These are phyloP conservation scores for Eristalis pertinax DNA, from an alignment of 2,888 invertebrate genomes.

Conservation along the genomic window DNA sequence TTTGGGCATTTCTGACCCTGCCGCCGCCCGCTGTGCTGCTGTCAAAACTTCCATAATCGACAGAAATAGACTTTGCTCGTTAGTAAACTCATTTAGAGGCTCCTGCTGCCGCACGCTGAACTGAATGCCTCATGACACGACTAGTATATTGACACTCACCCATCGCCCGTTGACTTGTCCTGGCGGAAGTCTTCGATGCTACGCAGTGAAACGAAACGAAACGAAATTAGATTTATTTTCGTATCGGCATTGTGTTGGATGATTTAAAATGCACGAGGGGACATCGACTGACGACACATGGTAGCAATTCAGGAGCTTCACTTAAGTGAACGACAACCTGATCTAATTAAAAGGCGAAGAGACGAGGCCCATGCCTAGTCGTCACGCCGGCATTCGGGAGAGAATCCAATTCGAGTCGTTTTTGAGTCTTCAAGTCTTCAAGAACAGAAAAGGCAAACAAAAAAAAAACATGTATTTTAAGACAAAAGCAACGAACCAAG, in stretches of 20 bases:
- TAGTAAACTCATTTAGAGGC: slow-evolving; percentile 14
- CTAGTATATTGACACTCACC: background rate
- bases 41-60: slow-evolving; percentile 38
- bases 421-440: background rate
- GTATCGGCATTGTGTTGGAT: background rate
- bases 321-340: background rate
- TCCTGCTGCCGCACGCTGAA: background rate
- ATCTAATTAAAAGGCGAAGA: background rate
- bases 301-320: background rate
- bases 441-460: background rate
- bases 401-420: background rate
- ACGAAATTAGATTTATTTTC: background rate
- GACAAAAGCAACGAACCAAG: slow-evolving; percentile 26
- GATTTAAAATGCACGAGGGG: background rate
- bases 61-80: slow-evolving; percentile 36
- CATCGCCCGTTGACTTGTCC: background rate
- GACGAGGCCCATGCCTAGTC: background rate
- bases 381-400: background rate
- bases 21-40: background rate
- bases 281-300: background rate
- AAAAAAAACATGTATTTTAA: slow-evolving; percentile 17
- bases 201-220: background rate
- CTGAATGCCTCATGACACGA: background rate
- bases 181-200: background rate
- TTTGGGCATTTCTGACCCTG: slow-evolving; percentile 28